Conservation (phyloP, 2,797 vertebrate genomes). For the Gymnothorax reevesii region DNA sequence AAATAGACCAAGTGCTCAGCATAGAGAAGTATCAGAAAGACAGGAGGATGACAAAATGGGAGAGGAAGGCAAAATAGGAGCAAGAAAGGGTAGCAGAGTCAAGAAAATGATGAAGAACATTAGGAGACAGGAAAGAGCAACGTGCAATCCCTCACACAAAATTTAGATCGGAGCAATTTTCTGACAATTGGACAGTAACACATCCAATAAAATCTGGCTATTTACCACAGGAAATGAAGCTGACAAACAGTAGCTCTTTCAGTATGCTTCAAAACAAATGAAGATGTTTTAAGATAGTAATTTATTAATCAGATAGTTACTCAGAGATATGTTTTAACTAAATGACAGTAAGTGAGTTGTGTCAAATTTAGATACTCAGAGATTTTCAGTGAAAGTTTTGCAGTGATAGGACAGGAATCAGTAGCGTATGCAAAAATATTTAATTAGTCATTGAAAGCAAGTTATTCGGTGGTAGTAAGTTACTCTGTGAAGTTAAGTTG, state of each 20-base stretch:
- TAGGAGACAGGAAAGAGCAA: not conserved
- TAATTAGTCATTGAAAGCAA: no score
- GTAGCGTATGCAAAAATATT: not conserved
- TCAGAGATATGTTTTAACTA: not conserved
- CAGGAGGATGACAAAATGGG: not conserved
- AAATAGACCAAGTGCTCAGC: not conserved
- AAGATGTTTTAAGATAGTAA: no score
- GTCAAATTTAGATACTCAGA: no score
- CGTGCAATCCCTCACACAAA: no score
- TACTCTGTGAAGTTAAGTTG: not conserved
- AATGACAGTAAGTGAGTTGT: not conserved
- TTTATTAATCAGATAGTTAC: not conserved
- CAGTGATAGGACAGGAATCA: not conserved
- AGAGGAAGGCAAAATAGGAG: not conserved
- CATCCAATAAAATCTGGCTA: no score
- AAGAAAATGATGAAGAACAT: not conserved
- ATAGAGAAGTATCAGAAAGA: not conserved
- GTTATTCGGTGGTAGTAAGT: not conserved
- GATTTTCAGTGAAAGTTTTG: no score
- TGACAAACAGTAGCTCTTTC: no score
- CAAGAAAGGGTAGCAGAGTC: not conserved
- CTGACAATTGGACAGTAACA: no score
- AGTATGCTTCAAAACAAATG: no score
- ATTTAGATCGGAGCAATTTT: no score
- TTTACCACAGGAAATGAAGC: no score